These are phyloP conservation scores for Limnothrissa miodon DNA, from an alignment of 2,113 vertebrate species.

Conservation along the genomic window DNA sequence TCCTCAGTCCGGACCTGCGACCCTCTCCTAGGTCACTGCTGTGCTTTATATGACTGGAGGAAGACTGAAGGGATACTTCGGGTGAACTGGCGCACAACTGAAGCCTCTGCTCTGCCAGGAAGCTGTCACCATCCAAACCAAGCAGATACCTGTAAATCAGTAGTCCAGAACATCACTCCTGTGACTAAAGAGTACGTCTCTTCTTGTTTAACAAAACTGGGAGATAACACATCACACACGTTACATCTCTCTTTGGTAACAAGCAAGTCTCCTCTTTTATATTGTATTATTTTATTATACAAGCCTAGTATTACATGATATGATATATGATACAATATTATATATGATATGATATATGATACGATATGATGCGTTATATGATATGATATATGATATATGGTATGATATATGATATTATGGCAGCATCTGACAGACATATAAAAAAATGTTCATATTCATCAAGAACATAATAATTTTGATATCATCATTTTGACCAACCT, in stretches of 20 bases:
- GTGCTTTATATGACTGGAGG: not conserved
- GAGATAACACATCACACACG: too few species aligned
- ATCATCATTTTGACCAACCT: not conserved
- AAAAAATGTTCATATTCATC: too few species aligned
- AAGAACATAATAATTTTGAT: too few species aligned
- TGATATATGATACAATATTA: too few species aligned
- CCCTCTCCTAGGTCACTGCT: not conserved
- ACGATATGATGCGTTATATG: too few species aligned
- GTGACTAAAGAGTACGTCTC: not conserved
- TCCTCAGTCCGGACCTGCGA: not conserved
- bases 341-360: too few species aligned
- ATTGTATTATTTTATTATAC: too few species aligned
- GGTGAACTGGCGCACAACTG: constrained; percentile 3
- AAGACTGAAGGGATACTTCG: not conserved
- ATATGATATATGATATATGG: too few species aligned
- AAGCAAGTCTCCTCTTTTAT: too few species aligned
- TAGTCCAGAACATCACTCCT: not conserved
- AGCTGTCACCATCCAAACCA: not conserved
- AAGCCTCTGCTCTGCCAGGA: not conserved
- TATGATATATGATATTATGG: not conserved
- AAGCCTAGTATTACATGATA: too few species aligned
- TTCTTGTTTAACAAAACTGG: not conserved
- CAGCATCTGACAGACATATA: not conserved
- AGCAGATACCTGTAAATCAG: not conserved
- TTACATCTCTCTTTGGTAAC: too few species aligned